Conservation (phyloP, 2,113 vertebrate species). For the Paradoxurus hermaphroditus region DNA sequence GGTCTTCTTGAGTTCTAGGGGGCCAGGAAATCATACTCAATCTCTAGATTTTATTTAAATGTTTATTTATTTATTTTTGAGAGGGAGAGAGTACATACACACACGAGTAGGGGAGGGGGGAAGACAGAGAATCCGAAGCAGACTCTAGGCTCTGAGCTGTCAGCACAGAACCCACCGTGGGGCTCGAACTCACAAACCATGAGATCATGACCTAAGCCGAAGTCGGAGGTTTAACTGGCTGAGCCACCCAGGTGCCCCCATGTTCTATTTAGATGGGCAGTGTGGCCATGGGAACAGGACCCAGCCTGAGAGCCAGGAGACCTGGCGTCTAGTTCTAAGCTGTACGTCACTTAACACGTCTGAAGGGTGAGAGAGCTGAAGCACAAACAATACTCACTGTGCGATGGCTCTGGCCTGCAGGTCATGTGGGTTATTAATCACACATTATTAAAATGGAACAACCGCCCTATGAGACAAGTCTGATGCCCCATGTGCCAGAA, state of each 20-base stretch:
- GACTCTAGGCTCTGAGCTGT: no score
- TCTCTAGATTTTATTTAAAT: no score
- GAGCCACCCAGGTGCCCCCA: no score
- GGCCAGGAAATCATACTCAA: neutral
- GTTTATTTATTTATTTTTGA: no score
- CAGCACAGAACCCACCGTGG: no score
- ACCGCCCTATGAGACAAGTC: neutral
- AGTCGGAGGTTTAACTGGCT: no score
- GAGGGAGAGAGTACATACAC: no score
- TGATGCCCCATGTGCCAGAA: neutral
- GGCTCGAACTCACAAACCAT: no score
- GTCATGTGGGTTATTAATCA: neutral
- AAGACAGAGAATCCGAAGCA: no score
- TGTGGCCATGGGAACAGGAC: neutral
- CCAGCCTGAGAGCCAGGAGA: neutral
- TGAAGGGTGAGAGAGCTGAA: neutral
- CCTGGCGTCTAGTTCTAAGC: neutral
- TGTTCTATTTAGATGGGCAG: no score
- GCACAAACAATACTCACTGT: neutral
- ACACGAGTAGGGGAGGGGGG: no score
- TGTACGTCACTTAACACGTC: neutral
- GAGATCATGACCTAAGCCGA: no score
- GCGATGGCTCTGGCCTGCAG: neutral
- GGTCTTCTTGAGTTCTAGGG: neutral
- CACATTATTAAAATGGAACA: neutral